Evolutionary conservation across 2,797 vertebrate genomes (phyloP), one percentile per base, ranked within the genome.

Genomic region (Notolepis coatsorum): DNA sequence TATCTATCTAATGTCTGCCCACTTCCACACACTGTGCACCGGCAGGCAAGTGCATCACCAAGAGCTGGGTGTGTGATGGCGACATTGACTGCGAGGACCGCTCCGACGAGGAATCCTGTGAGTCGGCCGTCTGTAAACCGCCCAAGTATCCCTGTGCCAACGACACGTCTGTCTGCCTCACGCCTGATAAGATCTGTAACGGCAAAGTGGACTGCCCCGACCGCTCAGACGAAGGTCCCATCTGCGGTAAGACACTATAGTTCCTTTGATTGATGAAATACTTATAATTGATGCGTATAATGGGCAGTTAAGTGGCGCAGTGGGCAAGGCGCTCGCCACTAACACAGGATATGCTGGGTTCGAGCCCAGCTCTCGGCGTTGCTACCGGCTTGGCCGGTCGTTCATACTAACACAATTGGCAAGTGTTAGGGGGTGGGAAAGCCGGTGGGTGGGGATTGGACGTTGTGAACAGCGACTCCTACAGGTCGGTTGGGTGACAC

Each of bases 41-140:
- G 59, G 60, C 82, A 99, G 98, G 98, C 84, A 97, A 97, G 90
- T 99, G 98, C 80, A 97, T 99, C 92, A 99, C 96, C 84, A 98
- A 96, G 90, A 96, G 95, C 57, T 99, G 98, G 98, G 95, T 99
- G 6, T 99, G 98, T 79, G 98, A 99, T 70, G 97, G 98, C 45
- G 98, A 99, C 88, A 94, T 96, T 7, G 98, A 99, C 88, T 99
- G 98, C 75, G 98, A 99, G 80, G 97, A 99, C 91, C 95, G 93
- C 49, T 99, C 98, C 1, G 98, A 99, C 68, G 98, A 99, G 82
- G 95, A 97, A 68, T 93, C 94, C 27, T 99, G 98, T 64, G 94
- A 96, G 84, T 93, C 90, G 10, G 94, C 96, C 48, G 67, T 93
- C 78, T 99, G 98, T 65, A 96, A 95, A 78, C 96, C 96, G 13